These are phyloP conservation scores for Pantelozetes paolii DNA, from an alignment of 2,888 invertebrate species.

Conservation along the genomic window DNA sequence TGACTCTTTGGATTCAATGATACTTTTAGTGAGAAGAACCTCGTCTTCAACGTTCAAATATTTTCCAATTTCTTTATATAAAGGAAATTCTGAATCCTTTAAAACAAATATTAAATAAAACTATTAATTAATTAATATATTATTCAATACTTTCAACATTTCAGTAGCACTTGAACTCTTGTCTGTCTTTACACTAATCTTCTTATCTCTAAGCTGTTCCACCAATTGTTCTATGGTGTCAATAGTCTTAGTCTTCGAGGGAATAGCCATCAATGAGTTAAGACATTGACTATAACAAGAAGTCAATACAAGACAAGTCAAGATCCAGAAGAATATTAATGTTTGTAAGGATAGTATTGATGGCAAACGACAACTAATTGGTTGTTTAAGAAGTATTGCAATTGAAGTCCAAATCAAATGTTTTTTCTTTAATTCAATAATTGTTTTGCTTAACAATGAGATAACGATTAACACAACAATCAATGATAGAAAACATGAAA, in stretches of 20 bases:
- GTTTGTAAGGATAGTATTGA: not conserved
- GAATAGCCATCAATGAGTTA: conserved; percentile 16
- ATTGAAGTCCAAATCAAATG: not conserved
- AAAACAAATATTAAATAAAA: not conserved
- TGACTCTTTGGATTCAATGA: not conserved
- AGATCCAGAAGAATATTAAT: conserved; percentile 13
- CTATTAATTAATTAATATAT: not conserved
- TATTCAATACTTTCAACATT: not conserved
- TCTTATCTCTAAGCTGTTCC: not conserved
- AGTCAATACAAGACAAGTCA: conserved; percentile 16
- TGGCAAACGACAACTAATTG: not conserved
- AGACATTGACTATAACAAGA: conserved; percentile 31
- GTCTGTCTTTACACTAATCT: not conserved
- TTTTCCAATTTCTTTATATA: conserved; percentile 7
- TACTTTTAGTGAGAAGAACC: not conserved
- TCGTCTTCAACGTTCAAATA: not conserved
- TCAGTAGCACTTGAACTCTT: not conserved
- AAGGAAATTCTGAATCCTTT: not conserved
- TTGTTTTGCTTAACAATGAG: not conserved
- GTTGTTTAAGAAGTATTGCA: not conserved
- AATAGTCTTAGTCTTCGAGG: not conserved
- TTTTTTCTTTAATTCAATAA: not conserved
- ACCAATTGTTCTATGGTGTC: conserved; percentile 29
- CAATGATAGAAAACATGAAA: not conserved
- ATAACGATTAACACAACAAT: not conserved